Conservation (phyloP, 2,797 vertebrate genomes). For the Dicrostonyx torquatus region DNA sequence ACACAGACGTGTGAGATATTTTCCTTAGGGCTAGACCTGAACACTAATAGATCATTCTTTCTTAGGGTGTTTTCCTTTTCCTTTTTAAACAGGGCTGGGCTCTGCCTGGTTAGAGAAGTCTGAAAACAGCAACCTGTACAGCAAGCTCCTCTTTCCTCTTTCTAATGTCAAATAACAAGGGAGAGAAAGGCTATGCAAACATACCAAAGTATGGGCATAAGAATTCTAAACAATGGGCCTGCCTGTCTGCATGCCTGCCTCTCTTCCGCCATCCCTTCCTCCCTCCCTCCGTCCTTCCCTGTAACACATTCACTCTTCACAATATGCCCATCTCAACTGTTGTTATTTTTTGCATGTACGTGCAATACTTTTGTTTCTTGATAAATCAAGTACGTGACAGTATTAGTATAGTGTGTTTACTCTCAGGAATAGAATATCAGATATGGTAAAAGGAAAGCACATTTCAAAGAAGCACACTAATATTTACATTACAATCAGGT, state of each 20-base stretch:
- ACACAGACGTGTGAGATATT: slow-evolving; percentile 2
- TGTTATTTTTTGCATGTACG: not conserved
- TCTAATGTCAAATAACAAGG: slow-evolving; percentile 19
- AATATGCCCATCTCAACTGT: not conserved
- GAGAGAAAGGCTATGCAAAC: not conserved
- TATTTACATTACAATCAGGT: not conserved
- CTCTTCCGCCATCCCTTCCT: not conserved
- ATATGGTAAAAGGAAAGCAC: not conserved
- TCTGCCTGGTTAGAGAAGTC: not conserved
- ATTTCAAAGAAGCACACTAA: slow-evolving; percentile 27
- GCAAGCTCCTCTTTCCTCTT: not conserved
- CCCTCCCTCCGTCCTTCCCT: not conserved
- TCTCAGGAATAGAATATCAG: not conserved
- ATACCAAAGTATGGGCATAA: not conserved
- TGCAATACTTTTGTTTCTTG: not conserved
- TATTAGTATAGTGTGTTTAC: not conserved
- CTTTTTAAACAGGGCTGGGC: not conserved
- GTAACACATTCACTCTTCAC: not conserved
- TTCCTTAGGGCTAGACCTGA: slow-evolving; percentile 15
- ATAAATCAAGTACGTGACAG: not conserved
- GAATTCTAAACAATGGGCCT: not conserved
- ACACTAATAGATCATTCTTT: not conserved
- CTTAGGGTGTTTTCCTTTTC: not conserved
- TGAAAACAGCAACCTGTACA: too few relatives aligned
- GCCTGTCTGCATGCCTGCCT: not conserved